Base-by-base conservation (phyloP, 2,113 vertebrate genomes). In the Nycticorax nycticorax region DNA sequence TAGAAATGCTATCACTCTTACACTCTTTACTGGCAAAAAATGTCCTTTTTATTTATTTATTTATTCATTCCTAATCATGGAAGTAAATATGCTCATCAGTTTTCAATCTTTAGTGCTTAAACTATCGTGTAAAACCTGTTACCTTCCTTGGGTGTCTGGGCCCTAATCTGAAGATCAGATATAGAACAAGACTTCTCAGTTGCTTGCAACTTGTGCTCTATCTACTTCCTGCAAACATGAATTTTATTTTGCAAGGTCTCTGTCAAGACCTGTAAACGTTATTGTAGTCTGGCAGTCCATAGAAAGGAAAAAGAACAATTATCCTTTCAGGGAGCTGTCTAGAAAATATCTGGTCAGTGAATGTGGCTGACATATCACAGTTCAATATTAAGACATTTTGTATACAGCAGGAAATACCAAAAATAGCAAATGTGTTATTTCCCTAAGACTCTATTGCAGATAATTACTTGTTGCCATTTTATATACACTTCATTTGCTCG, bases 311-410 rank as follows among this genome's bases (percentile, higher is more conserved):
- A 73, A 68, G 9, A 74, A 56, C 17, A 52, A 53, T 60, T 47
- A 77, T n/a, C 26, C 10, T 88, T 88, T 81, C 19, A 32, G 39
- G 22, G 27, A 56, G 12, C 50, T 83, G 37, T 75, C 59, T 75
- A 69, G 82, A 68, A 94, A 94, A 72, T 66, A 88, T 24, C 48
- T 85, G 92, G 74, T 48, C 69, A 80, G 72, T 72, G 35, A 68
- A 77, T 33, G 68, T 17, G 37, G 47, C 64, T 93, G 76, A 56
- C 23, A 15, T 20, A 12, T 23, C 21, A 3, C 47, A 23, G 33
- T 73, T 92, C 53, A 77, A 92, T 60, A 75, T 17, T 30, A 27
- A 78, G 60, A 52, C 4, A 9, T 93, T 87, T 62, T 74, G 21
- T 71, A 55, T 77, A 35, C 4, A 75, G 27, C 39, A 69, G 50